A percentile compares a stretch with the other conserved stretches of the same genome.
These are phyloP conservation scores for Gambusia yucatana DNA, from an alignment of 2,797 vertebrate genomes.

Conservation along the genomic window DNA sequence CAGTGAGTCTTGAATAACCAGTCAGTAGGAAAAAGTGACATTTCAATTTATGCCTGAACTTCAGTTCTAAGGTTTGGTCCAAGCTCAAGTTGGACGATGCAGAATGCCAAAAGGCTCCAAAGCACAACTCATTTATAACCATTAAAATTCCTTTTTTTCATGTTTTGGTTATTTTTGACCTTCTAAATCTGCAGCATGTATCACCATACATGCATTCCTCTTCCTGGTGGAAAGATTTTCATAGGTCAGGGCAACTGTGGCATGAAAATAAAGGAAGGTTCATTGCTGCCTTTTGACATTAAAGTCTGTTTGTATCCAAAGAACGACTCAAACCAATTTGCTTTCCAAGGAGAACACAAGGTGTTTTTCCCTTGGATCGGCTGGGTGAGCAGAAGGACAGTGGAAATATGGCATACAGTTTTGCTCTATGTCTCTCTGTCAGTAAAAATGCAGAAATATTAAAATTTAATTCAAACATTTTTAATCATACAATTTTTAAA, in stretches of 20 bases:
- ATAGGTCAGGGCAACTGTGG: not conserved
- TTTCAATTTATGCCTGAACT: constrained; percentile 44
- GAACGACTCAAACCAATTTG: not conserved
- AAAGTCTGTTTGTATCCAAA: not conserved
- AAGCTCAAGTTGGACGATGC: constrained; percentile 8
- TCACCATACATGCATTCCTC: not conserved
- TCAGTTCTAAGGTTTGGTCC: constrained; percentile 48
- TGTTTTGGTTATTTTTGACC: not conserved
- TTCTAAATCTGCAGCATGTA: not conserved
- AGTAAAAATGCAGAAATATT: too few species aligned
- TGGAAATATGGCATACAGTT: not conserved
- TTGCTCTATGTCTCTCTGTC: not conserved
- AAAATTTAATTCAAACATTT: too few species aligned
- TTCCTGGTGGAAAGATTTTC: not conserved
- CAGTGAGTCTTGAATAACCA: constrained; percentile 23
- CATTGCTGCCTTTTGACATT: not conserved
- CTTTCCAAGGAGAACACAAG: not conserved
- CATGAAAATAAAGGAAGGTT: not conserved
- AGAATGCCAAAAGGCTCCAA: not conserved
- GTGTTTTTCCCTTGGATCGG: constrained; percentile 11
- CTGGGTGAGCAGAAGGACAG: constrained; percentile 43
- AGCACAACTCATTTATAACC: not conserved
- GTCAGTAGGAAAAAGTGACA: constrained; percentile 23
- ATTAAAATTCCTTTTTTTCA: not conserved
- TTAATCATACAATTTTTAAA: too few species aligned